These are phyloP conservation scores for Eristalis intricaria DNA, from an alignment of 2,888 invertebrate genomes.

Conservation along the genomic window DNA sequence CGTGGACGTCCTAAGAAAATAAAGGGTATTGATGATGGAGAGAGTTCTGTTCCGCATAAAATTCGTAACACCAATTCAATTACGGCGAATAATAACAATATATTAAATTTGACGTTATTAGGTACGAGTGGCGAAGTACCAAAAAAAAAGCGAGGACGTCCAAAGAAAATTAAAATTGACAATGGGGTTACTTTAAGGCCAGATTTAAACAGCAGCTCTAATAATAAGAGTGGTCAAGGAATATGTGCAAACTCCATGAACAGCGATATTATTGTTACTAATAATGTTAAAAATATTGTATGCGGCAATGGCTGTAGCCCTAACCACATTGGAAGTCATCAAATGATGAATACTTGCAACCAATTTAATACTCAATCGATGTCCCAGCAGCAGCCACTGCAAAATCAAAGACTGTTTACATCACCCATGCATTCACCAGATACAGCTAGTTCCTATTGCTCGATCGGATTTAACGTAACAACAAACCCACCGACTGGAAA, in stretches of 20 bases:
- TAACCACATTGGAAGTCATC: conserved; percentile 38
- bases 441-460: conserved; percentile 75
- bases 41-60: conserved; percentile 77
- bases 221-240: conserved; percentile 75
- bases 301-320: conserved; percentile 52
- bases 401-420: conserved; percentile 74
- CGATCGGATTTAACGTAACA: conserved; percentile 49
- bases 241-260: conserved; percentile 24
- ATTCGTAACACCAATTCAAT: conserved; percentile 83
- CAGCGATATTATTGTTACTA: conserved; percentile 23
- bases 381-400: conserved; percentile 74
- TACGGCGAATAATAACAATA: conserved; percentile 80
- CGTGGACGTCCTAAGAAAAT: conserved; percentile 93
- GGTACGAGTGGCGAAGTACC: conserved; percentile 84
- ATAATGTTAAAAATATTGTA: background rate
- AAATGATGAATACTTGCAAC: conserved; percentile 48
- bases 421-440: conserved; percentile 79
- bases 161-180: conserved; percentile 88
- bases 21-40: conserved; percentile 84
- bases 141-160: conserved; percentile 93
- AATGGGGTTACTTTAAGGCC: background rate
- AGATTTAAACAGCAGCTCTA: conserved; percentile 73
- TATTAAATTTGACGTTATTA: conserved; percentile 77
- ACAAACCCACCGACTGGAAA: conserved; percentile 73
- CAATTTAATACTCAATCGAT: conserved; percentile 71